Evolutionary conservation across 2,888 invertebrate genomes (phyloP), one percentile per base, ranked within the genome.

Genomic region (Brenthis daphne): DNA sequence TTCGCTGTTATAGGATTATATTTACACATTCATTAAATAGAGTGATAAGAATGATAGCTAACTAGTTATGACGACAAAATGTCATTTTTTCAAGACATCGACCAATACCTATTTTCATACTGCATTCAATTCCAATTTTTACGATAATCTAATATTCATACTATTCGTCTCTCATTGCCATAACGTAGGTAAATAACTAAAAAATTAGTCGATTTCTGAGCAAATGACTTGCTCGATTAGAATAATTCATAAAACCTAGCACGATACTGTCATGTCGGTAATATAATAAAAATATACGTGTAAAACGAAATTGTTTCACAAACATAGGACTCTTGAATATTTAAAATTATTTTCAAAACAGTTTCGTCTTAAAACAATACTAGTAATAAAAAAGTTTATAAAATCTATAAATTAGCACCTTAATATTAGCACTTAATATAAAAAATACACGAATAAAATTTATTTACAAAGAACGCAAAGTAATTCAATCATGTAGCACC

Each of bases 241-340:
- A 33, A 51, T 51, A 57, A 50, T 51, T 63, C 53, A 53, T 54
- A 53, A 63, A 53, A 29, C 64, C 64, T 73, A 53, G 68, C 56
- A 65, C 58, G 65, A 77, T 74, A 76, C 74, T 78, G 77, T 78
- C 77, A 77, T 78, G 76, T 69, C 58, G 73, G 74, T 73, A 75
- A 65, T 72, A 67, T 64, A 63, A 65, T 50, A 57, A 60, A 54
- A 51, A 6, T 33, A 60, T 33, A 57, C 37, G 12, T 47, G 20
- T 54, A 14, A 67, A 13, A 57, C 13, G 58, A 69, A 65, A 69
- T 57, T 56, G 60, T 63, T 57, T 47, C 20, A 51, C 47, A 57
- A 29, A 61, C 57, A 63, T 20, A 24, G n/a, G 37, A 43, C 11
- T 43, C 37, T 11, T 11, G 37, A 43, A 43, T 43, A 43, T 43